Conservation (phyloP, 1,140 invertebrate species). For the Drosophila ambigua region DNA sequence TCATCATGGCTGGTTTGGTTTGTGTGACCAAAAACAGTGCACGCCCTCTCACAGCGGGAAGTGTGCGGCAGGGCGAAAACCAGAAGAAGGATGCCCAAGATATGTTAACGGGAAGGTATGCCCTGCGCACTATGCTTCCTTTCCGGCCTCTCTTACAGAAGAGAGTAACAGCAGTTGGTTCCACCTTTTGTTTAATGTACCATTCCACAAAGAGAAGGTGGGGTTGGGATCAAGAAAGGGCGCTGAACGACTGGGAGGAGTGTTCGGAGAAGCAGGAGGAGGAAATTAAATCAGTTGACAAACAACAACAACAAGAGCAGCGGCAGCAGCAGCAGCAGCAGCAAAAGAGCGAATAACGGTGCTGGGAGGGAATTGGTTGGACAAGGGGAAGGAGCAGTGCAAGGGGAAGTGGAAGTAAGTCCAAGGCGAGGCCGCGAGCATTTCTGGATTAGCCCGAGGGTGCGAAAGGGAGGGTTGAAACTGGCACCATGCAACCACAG, state of each 20-base stretch:
- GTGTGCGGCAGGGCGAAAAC: not conserved
- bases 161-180: too few relatives aligned
- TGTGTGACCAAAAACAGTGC: conserved; percentile 69
- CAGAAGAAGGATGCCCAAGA: too few relatives aligned
- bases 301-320: conserved; percentile 59
- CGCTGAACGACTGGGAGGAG: conserved; percentile 5
- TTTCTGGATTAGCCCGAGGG: conserved; percentile 55
- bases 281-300: conserved; percentile 82
- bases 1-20: conserved; percentile 51
- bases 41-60: conserved; percentile 74
- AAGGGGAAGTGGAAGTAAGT: too few relatives aligned
- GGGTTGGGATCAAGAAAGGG: not conserved
- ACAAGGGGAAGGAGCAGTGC: not conserved
- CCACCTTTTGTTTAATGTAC: too few relatives aligned
- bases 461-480: conserved; percentile 42
- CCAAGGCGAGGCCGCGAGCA: conserved; percentile 42
- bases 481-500: conserved; percentile 11
- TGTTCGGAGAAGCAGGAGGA: conserved; percentile 45
- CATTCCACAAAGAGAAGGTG: not conserved
- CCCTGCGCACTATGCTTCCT: too few relatives aligned
- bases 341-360: not conserved
- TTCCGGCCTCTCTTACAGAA: too few relatives aligned
- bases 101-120: too few relatives aligned
- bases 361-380: too few relatives aligned
- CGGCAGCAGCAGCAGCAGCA: not conserved